Evolutionary conservation across 2,888 invertebrate species (phyloP).

Genomic region (Uloborus plumipes): DNA sequence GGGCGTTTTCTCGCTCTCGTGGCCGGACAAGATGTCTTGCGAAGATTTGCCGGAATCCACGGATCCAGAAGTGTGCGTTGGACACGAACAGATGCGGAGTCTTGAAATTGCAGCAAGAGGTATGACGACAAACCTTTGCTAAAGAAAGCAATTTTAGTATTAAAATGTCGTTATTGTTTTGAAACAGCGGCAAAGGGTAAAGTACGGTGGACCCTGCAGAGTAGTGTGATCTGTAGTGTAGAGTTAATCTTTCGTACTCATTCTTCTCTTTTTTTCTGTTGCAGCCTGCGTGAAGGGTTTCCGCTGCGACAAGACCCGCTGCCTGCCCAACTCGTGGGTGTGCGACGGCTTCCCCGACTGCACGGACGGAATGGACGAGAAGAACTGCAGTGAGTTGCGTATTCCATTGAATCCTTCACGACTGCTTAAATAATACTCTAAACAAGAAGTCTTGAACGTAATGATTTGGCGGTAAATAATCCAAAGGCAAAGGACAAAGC

Average conservation of each 20-base stretch:
- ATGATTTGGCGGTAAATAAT: no score
- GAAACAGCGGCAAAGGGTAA: no score
- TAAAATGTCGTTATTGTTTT: no score
- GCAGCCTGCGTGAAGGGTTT: constrained; percentile 67
- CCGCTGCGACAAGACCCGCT: constrained; percentile 69
- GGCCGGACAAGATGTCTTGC: constrained; percentile 65
- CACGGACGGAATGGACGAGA: constrained; percentile 70
- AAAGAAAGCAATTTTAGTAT: no score
- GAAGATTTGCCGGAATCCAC: constrained; percentile 65
- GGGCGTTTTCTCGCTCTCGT: constrained; percentile 66
- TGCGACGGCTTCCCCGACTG: constrained; percentile 71
- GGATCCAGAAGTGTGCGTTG: constrained; percentile 66
- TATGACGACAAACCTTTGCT: not conserved
- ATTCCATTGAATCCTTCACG: not conserved
- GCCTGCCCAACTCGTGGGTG: constrained; percentile 70
- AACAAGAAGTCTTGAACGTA: no score
- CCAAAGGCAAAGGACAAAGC: no score
- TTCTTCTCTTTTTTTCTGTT: constrained; percentile 1
- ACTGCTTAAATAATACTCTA: not conserved
- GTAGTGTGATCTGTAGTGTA: no score
- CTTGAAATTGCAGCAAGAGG: constrained; percentile 55
- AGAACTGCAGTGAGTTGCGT: constrained; percentile 74
- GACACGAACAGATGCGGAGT: constrained; percentile 63
- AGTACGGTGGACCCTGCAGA: no score
- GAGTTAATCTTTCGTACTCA: no score